Percentiles rank a stretch among this genome's conserved stretches.
Conservation (phyloP, 2,113 vertebrate species). For the Candoia aspera region DNA sequence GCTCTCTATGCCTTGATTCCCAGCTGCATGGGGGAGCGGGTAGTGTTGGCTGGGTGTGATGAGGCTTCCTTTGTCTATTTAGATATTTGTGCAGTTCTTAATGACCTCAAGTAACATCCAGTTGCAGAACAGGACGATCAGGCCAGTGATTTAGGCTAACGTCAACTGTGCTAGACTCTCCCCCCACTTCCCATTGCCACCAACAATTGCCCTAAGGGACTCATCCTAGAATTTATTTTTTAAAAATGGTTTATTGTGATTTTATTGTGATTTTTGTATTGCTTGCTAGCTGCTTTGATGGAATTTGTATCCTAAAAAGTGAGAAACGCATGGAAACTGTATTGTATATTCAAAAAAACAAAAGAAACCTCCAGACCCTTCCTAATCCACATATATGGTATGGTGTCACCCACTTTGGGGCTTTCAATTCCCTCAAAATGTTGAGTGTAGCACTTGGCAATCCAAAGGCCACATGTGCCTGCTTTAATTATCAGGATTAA, state of each 20-base stretch:
- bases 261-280: background rate
- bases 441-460: background rate
- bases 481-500: background rate
- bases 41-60: background rate
- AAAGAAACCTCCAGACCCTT: background rate
- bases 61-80: slow-evolving; percentile 29
- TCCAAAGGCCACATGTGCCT: background rate
- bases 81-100: background rate
- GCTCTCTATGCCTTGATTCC: slow-evolving; percentile 12
- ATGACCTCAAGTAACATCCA: slow-evolving; percentile 32
- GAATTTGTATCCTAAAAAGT: background rate
- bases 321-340: background rate
- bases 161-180: background rate
- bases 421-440: background rate
- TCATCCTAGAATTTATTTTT: background rate
- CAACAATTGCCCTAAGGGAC: background rate
- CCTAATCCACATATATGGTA: background rate
- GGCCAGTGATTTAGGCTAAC: background rate
- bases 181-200: background rate
- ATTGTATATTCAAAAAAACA: background rate
- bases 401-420: background rate
- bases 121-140: background rate
- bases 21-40: slow-evolving; percentile 5
- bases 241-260: background rate
- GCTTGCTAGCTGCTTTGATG: background rate